phyloP scores from a whole-genome alignment of 2,797 vertebrate species.

The Anniella stebbinsi region DNA sequence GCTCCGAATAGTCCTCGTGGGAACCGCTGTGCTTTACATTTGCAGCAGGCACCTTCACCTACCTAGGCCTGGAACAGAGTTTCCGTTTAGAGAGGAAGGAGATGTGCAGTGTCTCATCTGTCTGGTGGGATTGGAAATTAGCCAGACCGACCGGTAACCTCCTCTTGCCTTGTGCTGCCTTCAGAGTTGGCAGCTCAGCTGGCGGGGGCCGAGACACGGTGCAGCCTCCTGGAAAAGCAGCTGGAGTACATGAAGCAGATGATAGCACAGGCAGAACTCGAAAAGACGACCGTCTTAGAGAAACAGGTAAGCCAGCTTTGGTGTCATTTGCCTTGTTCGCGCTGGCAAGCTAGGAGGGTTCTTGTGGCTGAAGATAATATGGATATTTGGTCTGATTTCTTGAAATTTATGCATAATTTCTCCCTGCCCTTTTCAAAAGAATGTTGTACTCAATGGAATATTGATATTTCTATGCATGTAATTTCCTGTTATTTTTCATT shows the following conservation, averaged over 20 bases:
- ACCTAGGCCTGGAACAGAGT: not conserved
- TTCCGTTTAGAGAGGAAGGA: not conserved
- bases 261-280: constrained; percentile 87
- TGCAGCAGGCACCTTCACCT: not conserved
- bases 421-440: no score
- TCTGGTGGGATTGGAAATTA: not conserved
- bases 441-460: no score
- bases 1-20: no score
- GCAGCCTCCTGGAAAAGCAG: constrained; percentile 90
- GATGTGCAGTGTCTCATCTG: constrained; percentile 5
- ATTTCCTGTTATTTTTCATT: no score
- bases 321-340: not conserved
- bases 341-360: not conserved
- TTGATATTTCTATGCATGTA: no score
- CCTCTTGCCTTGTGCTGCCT: constrained; percentile 49
- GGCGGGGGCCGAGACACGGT: constrained; percentile 89
- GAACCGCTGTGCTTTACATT: not conserved
- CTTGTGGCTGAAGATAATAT: not conserved
- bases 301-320: constrained; percentile 83
- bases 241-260: constrained; percentile 91
- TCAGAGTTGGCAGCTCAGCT: constrained; percentile 89
- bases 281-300: constrained; percentile 84
- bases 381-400: no score
- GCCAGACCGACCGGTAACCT: not conserved
- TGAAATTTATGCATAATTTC: no score